Evolutionary conservation across 2,888 invertebrate genomes (phyloP).

Genomic region (Archaeoteleia sp.): DNA sequence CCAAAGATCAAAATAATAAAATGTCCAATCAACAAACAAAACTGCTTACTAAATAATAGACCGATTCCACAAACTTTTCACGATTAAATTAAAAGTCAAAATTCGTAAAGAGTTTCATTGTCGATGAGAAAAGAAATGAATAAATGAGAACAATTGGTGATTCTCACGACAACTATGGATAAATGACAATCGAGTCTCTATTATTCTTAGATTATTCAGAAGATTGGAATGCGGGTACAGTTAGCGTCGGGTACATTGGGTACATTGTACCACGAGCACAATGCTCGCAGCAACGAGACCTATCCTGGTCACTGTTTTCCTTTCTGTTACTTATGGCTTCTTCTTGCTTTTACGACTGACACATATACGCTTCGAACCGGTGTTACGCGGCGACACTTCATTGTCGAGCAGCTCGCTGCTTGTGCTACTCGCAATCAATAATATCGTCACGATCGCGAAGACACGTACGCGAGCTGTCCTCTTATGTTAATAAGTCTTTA

Average conservation of each 20-base stretch:
- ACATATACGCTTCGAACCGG: constrained; percentile 49
- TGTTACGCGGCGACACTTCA: constrained; percentile 55
- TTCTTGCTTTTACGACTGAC: constrained; percentile 46
- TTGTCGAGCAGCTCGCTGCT: constrained; percentile 48
- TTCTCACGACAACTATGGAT: constrained; percentile 44
- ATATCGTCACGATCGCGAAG: constrained; percentile 70
- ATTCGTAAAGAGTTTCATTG: constrained; percentile 24
- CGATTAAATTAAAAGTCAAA: constrained; percentile 34
- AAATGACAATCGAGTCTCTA: constrained; percentile 56
- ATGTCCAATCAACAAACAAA: too few relatives aligned
- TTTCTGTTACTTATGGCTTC: constrained; percentile 53
- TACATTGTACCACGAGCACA: constrained; percentile 57
- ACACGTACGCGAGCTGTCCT: constrained; percentile 69
- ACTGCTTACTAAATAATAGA: too few relatives aligned
- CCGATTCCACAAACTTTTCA: too few relatives aligned
- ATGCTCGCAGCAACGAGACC: constrained; percentile 50
- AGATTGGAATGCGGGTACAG: constrained; percentile 72
- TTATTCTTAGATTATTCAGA: constrained; percentile 66
- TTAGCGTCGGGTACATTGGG: constrained; percentile 62
- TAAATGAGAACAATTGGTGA: constrained; percentile 47
- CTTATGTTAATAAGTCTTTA: constrained; percentile 72
- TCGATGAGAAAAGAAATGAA: constrained; percentile 22
- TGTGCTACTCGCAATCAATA: constrained; percentile 65
- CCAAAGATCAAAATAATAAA: too few relatives aligned
- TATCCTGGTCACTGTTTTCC: constrained; percentile 55